These are phyloP conservation scores for Mimas tiliae DNA, from an alignment of 2,888 invertebrate species.

Conservation along the genomic window DNA sequence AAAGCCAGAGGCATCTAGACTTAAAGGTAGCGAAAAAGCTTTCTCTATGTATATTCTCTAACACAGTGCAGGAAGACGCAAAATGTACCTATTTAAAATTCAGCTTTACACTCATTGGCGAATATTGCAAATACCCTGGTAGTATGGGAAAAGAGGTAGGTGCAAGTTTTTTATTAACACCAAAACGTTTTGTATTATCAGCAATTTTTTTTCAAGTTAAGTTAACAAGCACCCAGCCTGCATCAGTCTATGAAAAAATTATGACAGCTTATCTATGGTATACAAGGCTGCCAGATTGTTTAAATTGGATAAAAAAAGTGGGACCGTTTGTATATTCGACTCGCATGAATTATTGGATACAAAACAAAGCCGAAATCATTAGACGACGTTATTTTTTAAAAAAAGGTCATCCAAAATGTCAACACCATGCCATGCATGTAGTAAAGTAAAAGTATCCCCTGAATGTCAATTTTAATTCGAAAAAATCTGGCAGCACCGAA, in stretches of 20 bases:
- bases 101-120: not conserved
- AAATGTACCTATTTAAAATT: constrained; percentile 32
- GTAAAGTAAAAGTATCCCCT: no score
- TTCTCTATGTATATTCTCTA: constrained; percentile 8
- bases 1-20: not conserved
- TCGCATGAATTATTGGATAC: no score
- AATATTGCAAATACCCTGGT: not conserved
- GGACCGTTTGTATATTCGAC: no score
- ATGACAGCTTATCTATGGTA: not conserved
- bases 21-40: constrained; percentile 9
- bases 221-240: not conserved
- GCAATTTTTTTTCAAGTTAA: not conserved
- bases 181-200: not conserved
- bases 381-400: no score
- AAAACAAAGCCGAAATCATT: no score
- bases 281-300: constrained; percentile 35
- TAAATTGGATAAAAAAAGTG: no score
- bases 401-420: no score
- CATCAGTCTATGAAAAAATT: not conserved
- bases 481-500: no score
- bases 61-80: constrained; percentile 43
- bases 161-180: not conserved
- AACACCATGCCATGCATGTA: no score
- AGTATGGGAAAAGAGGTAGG: not conserved
- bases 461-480: no score